Evolutionary conservation across 2,113 vertebrate genomes (phyloP).

Genomic region (Ramphastos sulfuratus): DNA sequence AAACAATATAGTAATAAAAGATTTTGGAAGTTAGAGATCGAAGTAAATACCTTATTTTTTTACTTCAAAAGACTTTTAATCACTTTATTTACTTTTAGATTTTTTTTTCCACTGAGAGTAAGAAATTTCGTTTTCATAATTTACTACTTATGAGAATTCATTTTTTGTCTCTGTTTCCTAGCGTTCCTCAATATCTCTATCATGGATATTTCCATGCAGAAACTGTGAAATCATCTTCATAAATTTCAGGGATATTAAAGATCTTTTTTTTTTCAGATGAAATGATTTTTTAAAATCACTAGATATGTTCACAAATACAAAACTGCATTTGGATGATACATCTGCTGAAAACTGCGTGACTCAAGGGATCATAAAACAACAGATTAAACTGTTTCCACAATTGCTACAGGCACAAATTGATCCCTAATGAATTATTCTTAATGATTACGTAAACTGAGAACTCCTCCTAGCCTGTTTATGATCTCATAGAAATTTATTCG

Average conservation of each 20-base stretch:
- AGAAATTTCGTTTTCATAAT: not conserved
- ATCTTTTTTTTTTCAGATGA: not conserved
- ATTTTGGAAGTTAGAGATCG: not conserved
- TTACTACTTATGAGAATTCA: not conserved
- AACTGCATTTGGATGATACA: not conserved
- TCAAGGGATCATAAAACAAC: not conserved
- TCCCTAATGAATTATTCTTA: not conserved
- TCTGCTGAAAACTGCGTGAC: not conserved
- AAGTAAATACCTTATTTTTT: not conserved
- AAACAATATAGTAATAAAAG: not conserved
- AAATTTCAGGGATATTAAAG: not conserved
- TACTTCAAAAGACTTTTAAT: not conserved
- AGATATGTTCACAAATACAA: not conserved
- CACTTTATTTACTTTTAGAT: fast-evolving
- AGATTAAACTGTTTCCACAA: not conserved
- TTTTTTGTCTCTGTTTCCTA: not conserved
- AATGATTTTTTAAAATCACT: not conserved
- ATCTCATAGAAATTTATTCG: not conserved
- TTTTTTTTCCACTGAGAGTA: not conserved
- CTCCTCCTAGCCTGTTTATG: not conserved
- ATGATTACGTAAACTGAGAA: not conserved
- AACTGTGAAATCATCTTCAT: not conserved
- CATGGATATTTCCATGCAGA: not conserved
- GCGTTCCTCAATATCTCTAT: not conserved
- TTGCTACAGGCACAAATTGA: not conserved